phyloP scores from a whole-genome alignment of 2,113 vertebrate species.

The Triplophysa tibetana region DNA sequence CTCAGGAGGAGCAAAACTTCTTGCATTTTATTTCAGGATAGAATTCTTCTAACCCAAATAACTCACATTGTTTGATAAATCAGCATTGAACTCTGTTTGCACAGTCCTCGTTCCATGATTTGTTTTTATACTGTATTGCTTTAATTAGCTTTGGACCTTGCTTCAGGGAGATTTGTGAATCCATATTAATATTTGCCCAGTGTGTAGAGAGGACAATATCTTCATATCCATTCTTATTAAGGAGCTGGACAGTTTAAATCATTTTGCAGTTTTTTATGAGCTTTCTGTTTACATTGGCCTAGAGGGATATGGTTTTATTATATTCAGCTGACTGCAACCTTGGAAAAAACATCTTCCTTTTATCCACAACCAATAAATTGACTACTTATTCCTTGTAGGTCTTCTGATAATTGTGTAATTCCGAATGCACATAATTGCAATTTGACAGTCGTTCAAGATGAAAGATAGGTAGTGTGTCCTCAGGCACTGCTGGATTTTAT shows the following conservation, averaged over 20 bases:
- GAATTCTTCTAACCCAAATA: constrained; percentile 70
- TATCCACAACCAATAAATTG: neutral
- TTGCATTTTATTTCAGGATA: constrained; percentile 50
- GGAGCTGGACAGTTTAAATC: constrained; percentile 47
- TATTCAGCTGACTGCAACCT: constrained; percentile 43
- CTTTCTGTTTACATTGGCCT: constrained; percentile 58
- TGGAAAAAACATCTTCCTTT: constrained; percentile 45
- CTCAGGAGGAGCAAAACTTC: constrained; percentile 19
- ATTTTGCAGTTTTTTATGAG: constrained; percentile 61
- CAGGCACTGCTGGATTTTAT: neutral
- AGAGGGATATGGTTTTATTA: constrained; percentile 57
- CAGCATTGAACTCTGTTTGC: constrained; percentile 59
- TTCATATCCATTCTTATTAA: constrained; percentile 53
- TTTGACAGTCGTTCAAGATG: neutral
- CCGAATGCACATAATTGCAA: neutral
- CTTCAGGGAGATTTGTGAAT: constrained; percentile 69
- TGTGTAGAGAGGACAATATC: constrained; percentile 50
- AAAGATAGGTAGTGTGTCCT: neutral
- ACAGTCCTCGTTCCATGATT: constrained; percentile 48
- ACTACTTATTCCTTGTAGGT: constrained; percentile 6
- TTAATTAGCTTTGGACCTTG: constrained; percentile 73
- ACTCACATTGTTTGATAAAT: constrained; percentile 69
- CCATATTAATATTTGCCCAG: constrained; percentile 70
- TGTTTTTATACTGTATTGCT: constrained; percentile 70
- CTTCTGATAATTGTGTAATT: neutral